A percentile compares a stretch with the other conserved stretches of the same genome.
phyloP scores from a whole-genome alignment of 2,888 invertebrate species.

The Tethea ocularis region DNA sequence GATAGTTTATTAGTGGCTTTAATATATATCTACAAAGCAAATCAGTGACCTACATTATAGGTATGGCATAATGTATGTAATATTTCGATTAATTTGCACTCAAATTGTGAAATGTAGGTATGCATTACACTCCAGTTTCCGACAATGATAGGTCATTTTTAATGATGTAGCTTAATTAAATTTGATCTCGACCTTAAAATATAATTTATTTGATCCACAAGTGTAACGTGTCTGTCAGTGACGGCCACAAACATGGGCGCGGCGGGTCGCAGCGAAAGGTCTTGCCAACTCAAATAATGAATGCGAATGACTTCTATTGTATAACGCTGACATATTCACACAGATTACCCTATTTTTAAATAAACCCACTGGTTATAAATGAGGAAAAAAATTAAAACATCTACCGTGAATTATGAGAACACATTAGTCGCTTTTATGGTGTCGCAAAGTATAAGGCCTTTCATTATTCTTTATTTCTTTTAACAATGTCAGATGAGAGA shows the following conservation, averaged over 20 bases:
- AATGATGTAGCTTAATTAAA: background rate
- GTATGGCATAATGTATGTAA: background rate
- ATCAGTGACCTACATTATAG: too few relatives aligned
- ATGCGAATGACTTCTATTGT: slow-evolving; percentile 51
- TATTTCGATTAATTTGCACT: background rate
- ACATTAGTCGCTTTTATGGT: background rate
- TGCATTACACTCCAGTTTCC: background rate
- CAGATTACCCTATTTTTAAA: slow-evolving; percentile 37
- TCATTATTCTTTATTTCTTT: slow-evolving; percentile 8
- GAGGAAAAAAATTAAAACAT: slow-evolving; percentile 6
- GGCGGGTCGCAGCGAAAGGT: slow-evolving; percentile 36
- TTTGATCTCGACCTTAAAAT: background rate
- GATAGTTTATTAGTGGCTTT: too few relatives aligned
- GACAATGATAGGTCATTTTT: background rate
- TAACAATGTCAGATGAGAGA: slow-evolving; percentile 29
- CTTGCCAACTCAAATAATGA: slow-evolving; percentile 51
- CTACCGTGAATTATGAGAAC: slow-evolving; percentile 9
- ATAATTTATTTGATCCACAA: slow-evolving; percentile 21
- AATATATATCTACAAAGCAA: too few relatives aligned
- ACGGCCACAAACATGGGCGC: slow-evolving; percentile 51
- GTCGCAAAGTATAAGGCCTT: background rate
- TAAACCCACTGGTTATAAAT: slow-evolving; percentile 12
- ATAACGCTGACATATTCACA: slow-evolving; percentile 46
- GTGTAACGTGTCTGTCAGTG: slow-evolving; percentile 44
- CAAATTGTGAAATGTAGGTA: background rate